Conservation (phyloP, 2,113 vertebrate species). For the Murina feae region DNA sequence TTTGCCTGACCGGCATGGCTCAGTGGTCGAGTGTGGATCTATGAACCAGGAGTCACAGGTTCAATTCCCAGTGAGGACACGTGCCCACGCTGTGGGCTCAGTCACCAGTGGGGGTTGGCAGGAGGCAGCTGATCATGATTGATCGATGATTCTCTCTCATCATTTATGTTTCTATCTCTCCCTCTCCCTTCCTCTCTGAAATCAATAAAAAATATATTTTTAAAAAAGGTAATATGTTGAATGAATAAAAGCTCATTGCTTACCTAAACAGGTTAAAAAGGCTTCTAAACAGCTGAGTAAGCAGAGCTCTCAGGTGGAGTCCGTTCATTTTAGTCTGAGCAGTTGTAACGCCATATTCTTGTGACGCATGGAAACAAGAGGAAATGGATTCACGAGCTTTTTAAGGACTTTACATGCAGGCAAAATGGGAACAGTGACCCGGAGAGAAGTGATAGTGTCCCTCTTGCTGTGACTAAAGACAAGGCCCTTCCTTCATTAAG, state of each 20-base stretch:
- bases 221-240: neutral
- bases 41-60: too few relatives aligned
- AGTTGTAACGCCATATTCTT: neutral
- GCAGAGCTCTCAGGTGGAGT: neutral
- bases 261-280: neutral
- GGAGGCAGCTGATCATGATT: too few relatives aligned
- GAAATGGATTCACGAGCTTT: neutral
- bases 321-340: slow-evolving; percentile 1
- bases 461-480: neutral
- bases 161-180: too few relatives aligned
- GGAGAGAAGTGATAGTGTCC: neutral
- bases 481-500: neutral
- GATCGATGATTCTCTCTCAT: too few relatives aligned
- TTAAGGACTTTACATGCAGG: neutral
- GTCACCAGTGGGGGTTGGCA: too few relatives aligned
- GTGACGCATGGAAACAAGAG: neutral
- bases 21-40: too few relatives aligned
- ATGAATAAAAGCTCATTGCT: neutral
- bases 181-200: too few relatives aligned
- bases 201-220: too few relatives aligned
- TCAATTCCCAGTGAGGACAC: too few relatives aligned
- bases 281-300: neutral
- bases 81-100: too few relatives aligned
- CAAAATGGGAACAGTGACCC: neutral
- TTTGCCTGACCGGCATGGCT: neutral